Evolutionary conservation across 2,113 vertebrate genomes (phyloP).

Genomic region (Numida meleagris): DNA sequence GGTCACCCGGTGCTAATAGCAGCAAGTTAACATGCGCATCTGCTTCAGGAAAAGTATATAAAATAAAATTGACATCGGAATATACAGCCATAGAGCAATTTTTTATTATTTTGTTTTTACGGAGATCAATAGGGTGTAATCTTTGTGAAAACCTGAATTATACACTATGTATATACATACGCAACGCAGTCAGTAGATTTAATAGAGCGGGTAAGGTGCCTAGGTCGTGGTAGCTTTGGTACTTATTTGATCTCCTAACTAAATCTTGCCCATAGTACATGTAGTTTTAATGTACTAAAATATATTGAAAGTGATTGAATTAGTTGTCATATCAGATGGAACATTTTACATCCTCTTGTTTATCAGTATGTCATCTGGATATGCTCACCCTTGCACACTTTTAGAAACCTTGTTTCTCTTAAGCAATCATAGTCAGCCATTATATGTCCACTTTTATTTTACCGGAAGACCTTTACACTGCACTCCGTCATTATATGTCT

Average conservation of each 20-base stretch:
- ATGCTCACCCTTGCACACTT: conserved; percentile 15
- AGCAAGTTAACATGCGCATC: background rate
- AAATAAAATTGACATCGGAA: background rate
- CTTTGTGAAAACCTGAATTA: background rate
- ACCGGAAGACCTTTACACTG: conserved; percentile 26
- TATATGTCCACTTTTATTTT: conserved; percentile 43
- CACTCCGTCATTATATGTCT: conserved; percentile 15
- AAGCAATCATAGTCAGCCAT: conserved; percentile 2
- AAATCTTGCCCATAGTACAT: background rate
- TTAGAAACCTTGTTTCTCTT: conserved; percentile 38
- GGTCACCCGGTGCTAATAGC: too few relatives aligned
- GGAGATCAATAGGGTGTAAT: background rate
- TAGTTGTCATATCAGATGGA: background rate
- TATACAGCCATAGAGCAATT: background rate
- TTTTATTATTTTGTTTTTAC: background rate
- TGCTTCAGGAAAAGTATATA: background rate
- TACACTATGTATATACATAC: background rate
- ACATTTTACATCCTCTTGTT: background rate
- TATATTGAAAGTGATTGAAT: background rate
- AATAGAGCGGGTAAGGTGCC: rapidly evolving
- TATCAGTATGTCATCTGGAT: background rate
- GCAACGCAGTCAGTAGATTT: background rate
- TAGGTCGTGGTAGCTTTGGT: background rate
- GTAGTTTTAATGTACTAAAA: background rate
- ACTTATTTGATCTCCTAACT: background rate